Evolutionary conservation across 2,113 vertebrate genomes (phyloP).

Genomic region (Macquaria ambigua): DNA sequence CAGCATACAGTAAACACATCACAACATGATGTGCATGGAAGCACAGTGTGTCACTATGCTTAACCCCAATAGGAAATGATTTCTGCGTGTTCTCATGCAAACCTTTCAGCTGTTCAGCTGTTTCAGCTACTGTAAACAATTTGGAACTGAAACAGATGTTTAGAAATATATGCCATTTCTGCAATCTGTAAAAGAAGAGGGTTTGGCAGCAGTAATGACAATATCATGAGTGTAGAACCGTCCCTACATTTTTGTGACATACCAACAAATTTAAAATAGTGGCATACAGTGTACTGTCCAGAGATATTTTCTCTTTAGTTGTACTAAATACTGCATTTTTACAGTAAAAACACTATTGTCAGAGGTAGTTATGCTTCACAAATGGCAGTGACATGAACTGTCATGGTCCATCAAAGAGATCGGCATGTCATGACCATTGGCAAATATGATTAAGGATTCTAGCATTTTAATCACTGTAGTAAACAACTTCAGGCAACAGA

Average conservation of each 20-base stretch:
- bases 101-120: background rate
- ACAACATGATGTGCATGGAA: background rate
- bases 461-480: background rate
- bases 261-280: background rate
- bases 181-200: background rate
- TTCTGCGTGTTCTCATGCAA: slow-evolving; percentile 2
- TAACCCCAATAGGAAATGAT: slow-evolving; percentile 3
- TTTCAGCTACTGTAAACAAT: background rate
- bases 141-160: background rate
- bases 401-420: background rate
- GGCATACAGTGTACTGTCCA: background rate
- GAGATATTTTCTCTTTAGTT: background rate
- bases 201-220: background rate
- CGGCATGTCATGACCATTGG: background rate
- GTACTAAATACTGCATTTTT: background rate
- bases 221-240: background rate
- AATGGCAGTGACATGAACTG: background rate
- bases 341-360: background rate
- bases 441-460: background rate
- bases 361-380: background rate
- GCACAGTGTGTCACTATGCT: background rate
- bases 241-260: background rate
- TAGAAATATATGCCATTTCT: background rate
- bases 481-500: background rate
- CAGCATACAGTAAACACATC: background rate